Evolutionary conservation across 2,888 invertebrate species (phyloP).

Genomic region (Noctua janthina): DNA sequence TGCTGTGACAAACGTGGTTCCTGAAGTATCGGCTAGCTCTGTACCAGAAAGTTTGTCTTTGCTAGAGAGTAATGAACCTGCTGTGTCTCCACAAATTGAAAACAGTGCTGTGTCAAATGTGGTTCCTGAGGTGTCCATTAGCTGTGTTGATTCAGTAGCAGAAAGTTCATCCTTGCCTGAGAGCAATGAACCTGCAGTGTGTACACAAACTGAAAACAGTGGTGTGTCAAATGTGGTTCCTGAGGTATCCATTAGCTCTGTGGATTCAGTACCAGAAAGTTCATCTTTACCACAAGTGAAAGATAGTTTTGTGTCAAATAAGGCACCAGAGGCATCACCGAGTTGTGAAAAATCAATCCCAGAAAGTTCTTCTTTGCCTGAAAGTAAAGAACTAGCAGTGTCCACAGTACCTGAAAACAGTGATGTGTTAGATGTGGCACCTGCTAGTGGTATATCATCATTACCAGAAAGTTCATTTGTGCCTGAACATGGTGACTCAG

Average conservation of each 20-base stretch:
- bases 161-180: constrained; percentile 13
- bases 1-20: constrained; percentile 10
- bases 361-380: constrained; percentile 13
- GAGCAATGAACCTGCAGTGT: not conserved
- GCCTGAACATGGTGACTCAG: constrained; percentile 27
- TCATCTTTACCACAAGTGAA: not conserved
- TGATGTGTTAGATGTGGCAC: constrained; percentile 33
- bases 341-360: constrained; percentile 10
- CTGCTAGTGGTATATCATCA: constrained; percentile 67
- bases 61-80: not conserved
- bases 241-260: not conserved
- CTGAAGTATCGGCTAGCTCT: not conserved
- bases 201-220: constrained; percentile 15
- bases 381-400: constrained; percentile 10
- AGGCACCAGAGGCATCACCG: not conserved
- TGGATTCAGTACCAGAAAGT: not conserved
- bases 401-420: constrained; percentile 28
- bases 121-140: not conserved
- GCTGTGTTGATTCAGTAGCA: constrained; percentile 18
- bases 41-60: not conserved
- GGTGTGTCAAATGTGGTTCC: not conserved
- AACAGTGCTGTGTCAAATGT: not conserved
- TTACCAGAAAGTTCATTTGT: constrained; percentile 70
- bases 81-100: not conserved
- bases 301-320: not conserved